phyloP scores from a whole-genome alignment of 2,797 vertebrate species.

The Margarornis squamiger region DNA sequence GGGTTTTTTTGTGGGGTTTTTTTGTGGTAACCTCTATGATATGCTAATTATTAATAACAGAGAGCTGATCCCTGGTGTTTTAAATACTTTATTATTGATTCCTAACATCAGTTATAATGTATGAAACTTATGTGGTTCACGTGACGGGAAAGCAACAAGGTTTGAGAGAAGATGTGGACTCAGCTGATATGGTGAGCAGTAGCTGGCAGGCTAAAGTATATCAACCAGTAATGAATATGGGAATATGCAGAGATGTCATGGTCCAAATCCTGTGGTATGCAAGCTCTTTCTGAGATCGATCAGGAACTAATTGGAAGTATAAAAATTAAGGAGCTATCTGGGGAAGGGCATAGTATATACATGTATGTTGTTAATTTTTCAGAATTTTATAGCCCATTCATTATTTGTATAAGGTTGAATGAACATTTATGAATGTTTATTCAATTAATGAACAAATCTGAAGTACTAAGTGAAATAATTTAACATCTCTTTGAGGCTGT shows the following conservation, averaged over 20 bases:
- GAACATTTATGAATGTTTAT: background rate
- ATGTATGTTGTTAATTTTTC: background rate
- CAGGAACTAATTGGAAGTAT: background rate
- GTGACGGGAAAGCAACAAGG: background rate
- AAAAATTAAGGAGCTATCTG: background rate
- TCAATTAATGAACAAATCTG: background rate
- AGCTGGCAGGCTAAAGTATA: background rate
- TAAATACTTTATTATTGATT: conserved; percentile 6
- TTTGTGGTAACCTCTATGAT: background rate
- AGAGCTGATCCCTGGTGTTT: background rate
- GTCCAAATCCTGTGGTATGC: background rate
- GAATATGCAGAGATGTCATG: background rate
- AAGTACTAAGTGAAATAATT: background rate
- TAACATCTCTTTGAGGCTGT: background rate
- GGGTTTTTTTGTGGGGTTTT: background rate
- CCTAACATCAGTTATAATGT: background rate
- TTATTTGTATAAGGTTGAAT: background rate
- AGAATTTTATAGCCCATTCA: background rate
- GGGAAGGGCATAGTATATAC: background rate
- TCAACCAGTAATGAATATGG: background rate
- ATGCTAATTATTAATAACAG: conserved; percentile 9
- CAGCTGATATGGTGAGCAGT: background rate
- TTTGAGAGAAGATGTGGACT: background rate
- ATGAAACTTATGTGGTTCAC: background rate
- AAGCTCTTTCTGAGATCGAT: background rate